These are phyloP conservation scores for Tetranychus cinnabarinus DNA, from an alignment of 1,140 invertebrate genomes.

Conservation along the genomic window DNA sequence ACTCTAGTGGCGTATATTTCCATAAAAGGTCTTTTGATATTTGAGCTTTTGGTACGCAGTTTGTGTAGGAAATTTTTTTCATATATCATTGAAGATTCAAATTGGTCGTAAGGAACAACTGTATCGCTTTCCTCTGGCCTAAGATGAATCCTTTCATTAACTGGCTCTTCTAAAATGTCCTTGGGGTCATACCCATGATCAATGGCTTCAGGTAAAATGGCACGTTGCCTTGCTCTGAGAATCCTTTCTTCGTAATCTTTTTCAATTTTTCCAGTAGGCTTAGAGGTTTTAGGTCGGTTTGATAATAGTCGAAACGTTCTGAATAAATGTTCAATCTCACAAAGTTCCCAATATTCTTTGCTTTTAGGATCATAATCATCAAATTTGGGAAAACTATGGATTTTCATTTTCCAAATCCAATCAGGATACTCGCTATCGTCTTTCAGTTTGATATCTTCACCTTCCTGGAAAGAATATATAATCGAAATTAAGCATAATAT, in stretches of 20 bases:
- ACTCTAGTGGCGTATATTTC: too few species aligned
- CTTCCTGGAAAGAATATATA: constrained; percentile 19
- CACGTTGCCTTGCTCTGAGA: background rate
- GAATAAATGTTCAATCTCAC: background rate
- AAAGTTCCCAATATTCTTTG: constrained; percentile 49
- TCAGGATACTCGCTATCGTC: constrained; percentile 71
- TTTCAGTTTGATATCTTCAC: constrained; percentile 57
- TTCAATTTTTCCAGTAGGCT: background rate
- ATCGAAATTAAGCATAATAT: background rate
- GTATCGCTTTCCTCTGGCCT: background rate
- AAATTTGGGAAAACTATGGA: constrained; percentile 29
- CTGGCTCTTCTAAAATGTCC: background rate
- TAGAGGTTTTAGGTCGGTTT: background rate
- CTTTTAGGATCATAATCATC: constrained; percentile 51
- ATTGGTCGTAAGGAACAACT: background rate
- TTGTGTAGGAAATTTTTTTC: background rate
- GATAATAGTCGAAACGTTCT: background rate
- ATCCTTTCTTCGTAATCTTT: background rate
- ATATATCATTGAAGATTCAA: background rate
- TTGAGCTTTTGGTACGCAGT: too few species aligned
- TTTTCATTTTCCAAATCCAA: constrained; percentile 60
- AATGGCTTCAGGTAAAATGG: background rate
- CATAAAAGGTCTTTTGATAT: too few species aligned
- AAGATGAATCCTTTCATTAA: background rate
- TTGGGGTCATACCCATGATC: background rate